Evolutionary conservation across 2,888 invertebrate species (phyloP), one percentile per base, ranked within the genome.

Genomic region (Megamerina dolium): DNA sequence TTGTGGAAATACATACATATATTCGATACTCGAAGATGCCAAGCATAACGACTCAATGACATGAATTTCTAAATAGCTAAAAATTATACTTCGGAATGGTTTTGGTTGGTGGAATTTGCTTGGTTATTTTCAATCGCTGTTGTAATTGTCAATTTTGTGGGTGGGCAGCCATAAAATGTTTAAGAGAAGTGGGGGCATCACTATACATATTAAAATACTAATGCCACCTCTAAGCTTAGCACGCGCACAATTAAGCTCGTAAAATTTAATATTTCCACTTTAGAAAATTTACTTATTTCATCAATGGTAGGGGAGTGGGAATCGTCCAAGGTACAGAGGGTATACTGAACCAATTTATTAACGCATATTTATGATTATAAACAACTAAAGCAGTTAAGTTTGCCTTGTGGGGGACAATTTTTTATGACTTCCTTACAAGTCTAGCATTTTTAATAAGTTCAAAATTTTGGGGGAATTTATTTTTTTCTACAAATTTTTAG

Each of bases 211-310:
- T n/a, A n/a, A n/a, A n/a, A n/a, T n/a, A n/a, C n/a, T n/a, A n/a
- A 3, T 3, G 4, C 9, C 13, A n/a, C 4, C 31, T 31, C 45
- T 43, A 48, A 43, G 45, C 48, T 48, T 30, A 48, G 48, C 48
- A 48, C 48, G 48, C 43, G 30, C 38, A 43, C 48, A 48, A 41
- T 45, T 45, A 45, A 43, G 45, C 43, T 48, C 48, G 48, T 48
- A 48, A 48, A 48, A 48, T 48, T 48, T 48, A 48, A 48, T 48
- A 48, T 48, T 45, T 41, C 29, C 45, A 36, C 41, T 39, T 42
- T 48, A 43, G 38, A 43, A 34, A 33, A 36, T 43, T 32, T 27
- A 31, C 26, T 21, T 18, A 26, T 32, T 9, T 30, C 6, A 10
- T 17, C 16, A 16, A 36, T n/a, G 21, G 20, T 19, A 23, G 23